Evolutionary conservation across 2,888 invertebrate species (phyloP), one percentile per base, ranked within the genome.

Genomic region (Belgica antarctica): DNA sequence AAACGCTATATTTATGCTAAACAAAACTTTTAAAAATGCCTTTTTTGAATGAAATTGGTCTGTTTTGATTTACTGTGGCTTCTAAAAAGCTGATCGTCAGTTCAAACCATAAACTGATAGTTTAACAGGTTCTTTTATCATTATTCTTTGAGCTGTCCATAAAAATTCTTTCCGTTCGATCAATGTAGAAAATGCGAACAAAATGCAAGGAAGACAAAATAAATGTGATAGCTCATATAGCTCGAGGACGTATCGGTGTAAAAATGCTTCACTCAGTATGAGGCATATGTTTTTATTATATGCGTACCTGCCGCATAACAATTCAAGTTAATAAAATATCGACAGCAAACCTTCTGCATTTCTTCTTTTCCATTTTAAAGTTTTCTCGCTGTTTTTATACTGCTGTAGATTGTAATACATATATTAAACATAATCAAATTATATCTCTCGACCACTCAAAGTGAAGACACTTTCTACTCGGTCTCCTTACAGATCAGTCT

Each of bases 251-350:
- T 47, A 66, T 66, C 28, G 65, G 47, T 66, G 34, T 52, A 52
- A 52, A 41, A 22, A 52, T 52, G 8, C n/a, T 52, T 52, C 12
- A 22, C 22, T 22, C 22, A 52, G 22, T 52, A 52, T 12, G n/a
- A 4, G 22, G 41, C 41, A 36, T 63, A 63, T 63, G 63, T 41
- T 63, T 63, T 63, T 63, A 36, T 62, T 3, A 22, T 22, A 17
- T 22, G 19, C 52, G 17, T 17, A 22, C 12, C n/a, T 52, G 3
- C 22, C 3, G 19, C 63, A 41, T 62, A 62, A 31, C 62, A 63
- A 63, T 47, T 66, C 65, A 47, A 27, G 27, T 66, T 66, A 66
- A 66, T 66, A 47, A 66, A 66, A 47, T 41, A 66, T 47, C 46
- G 22, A 63, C 62, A n/a, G n/a, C n/a, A 62, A 31, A 22, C 52